Evolutionary conservation across 1,140 invertebrate species (phyloP).

Genomic region (Eumeta japonica): DNA sequence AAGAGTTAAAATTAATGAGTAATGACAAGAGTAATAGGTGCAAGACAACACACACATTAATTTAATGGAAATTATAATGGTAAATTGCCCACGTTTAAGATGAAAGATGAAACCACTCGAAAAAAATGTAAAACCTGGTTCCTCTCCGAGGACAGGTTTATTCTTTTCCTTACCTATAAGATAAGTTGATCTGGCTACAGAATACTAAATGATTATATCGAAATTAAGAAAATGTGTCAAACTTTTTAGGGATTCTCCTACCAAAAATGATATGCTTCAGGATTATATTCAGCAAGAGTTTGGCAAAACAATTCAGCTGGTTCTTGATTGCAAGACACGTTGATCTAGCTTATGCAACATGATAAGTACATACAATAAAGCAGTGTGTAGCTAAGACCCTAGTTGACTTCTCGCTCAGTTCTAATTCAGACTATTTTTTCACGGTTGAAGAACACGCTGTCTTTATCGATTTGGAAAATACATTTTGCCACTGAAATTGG

Average conservation of each 20-base stretch:
- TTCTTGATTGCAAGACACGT: slow-evolving; percentile 1
- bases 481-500: background rate
- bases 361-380: slow-evolving; percentile 1
- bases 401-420: slow-evolving; percentile 1
- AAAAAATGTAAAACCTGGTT: no score
- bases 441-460: background rate
- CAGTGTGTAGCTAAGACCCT: slow-evolving; percentile 1
- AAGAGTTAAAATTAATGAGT: no score
- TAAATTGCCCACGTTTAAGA: no score
- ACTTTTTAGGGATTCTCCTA: slow-evolving; percentile 1
- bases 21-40: no score
- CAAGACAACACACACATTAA: no score
- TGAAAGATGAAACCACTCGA: no score
- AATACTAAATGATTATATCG: slow-evolving; percentile 1
- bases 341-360: slow-evolving; percentile 1
- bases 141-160: no score
- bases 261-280: slow-evolving; percentile 1
- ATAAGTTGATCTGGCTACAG: slow-evolving; percentile 1
- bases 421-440: slow-evolving; percentile 1
- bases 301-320: slow-evolving; percentile 1
- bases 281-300: slow-evolving; percentile 1
- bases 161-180: slow-evolving; percentile 1
- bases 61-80: no score
- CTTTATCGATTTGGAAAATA: slow-evolving; percentile 1
- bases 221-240: slow-evolving; percentile 1